Base-by-base conservation (phyloP, 2,888 invertebrate genomes). In the Caenorhabditis sp. region DNA sequence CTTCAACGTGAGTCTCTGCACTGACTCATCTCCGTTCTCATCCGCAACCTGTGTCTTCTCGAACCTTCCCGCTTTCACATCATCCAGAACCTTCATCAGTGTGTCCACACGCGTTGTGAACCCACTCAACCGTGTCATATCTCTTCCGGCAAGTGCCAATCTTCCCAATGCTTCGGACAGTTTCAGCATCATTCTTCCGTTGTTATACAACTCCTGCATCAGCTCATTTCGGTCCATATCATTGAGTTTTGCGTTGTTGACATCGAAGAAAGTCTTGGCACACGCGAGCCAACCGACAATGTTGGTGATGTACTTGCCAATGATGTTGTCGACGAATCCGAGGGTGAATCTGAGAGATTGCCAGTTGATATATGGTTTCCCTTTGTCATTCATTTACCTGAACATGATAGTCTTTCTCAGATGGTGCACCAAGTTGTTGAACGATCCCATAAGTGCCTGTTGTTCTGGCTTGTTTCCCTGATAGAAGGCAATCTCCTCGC, bases 111-210 rank as follows among this genome's bases (percentile, higher is more conserved):
- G 94, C 0, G 96, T 94, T 3, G 98, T 98, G 90, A 97, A 96
- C 91, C 97, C 98, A 26, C 98, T 96, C 80, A 98, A 93, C 85
- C 96, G 94, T n/a, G 97, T 97, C 93, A 99, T 94, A 92, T 99
- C 98, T 68, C 98, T 80, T 76, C 98, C 98, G 0, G 98, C 98
- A 85, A 98, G 93, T 1, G 98, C 96, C 60, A 98, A 93, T 47
- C 98, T 94, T 0, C 98, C 98, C 89, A 98, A 96, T 2, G 98
- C 98, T 93, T 98, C 97, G 1, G 98, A 98, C 93, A 99, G 94
- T 92, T 97, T 97, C 8, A 97, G 95, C 91, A 97, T 93, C 97
- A 97, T 97, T 53, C 98, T 94, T 0, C 98, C 99, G 93, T 96
- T 97, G 20, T 96, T 96, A 93, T 99, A 99, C 92, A 99, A 98